phyloP scores from a whole-genome alignment of 1,140 invertebrate genomes.

The Temnothorax nylanderi region DNA sequence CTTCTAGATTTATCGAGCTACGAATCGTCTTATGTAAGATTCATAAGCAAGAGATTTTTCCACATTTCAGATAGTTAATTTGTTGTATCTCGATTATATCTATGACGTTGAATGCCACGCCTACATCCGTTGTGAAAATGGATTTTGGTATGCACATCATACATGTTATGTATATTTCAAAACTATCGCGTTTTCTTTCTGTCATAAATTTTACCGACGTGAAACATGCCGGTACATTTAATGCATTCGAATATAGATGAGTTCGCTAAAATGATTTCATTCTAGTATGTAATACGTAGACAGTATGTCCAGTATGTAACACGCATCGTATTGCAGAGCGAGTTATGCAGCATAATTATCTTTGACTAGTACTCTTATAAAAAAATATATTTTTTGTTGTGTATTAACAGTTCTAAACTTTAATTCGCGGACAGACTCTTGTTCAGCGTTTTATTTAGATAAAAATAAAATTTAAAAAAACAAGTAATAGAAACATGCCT shows the following conservation, averaged over 20 bases:
- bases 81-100: not conserved
- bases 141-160: not conserved
- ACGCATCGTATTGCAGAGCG: too few species aligned
- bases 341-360: too few species aligned
- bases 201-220: not conserved
- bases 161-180: not conserved
- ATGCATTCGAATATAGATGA: not conserved
- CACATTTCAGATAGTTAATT: not conserved
- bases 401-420: too few species aligned
- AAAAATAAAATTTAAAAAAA: too few species aligned
- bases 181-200: conserved; percentile 23
- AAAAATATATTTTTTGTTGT: too few species aligned
- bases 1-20: not conserved
- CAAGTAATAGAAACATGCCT: too few species aligned
- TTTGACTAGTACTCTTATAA: too few species aligned
- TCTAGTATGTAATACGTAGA: too few species aligned
- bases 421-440: too few species aligned
- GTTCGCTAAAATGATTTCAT: not conserved
- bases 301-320: too few species aligned
- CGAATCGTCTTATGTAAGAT: not conserved
- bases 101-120: not conserved
- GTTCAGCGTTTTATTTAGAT: too few species aligned
- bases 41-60: not conserved
- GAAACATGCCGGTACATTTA: not conserved
- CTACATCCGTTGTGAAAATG: not conserved